Conservation (phyloP, 2,888 invertebrate genomes). For the Cephus rjabovi region DNA sequence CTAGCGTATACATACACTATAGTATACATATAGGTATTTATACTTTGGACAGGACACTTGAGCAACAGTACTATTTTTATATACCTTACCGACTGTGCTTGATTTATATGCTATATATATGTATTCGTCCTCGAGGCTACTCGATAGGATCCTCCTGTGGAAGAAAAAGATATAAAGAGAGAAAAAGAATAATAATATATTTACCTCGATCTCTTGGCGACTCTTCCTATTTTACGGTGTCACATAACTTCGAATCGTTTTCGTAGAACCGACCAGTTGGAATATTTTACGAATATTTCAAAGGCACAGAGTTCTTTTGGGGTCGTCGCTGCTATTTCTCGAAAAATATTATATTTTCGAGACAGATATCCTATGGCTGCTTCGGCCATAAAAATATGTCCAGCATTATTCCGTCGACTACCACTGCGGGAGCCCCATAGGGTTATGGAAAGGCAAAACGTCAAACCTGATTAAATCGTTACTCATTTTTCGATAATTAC, state of each 20-base stretch:
- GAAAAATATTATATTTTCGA: constrained; percentile 13
- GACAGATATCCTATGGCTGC: constrained; percentile 20
- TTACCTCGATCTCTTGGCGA: not conserved
- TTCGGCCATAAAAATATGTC: constrained; percentile 22
- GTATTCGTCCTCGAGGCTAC: not conserved
- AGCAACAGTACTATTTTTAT: not conserved
- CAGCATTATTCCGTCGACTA: constrained; percentile 14
- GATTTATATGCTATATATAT: not conserved
- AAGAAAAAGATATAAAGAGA: not conserved
- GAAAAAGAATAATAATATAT: not conserved
- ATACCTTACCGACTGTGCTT: not conserved
- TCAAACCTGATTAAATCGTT: constrained; percentile 19
- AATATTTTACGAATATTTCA: constrained; percentile 23
- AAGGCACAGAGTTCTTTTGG: not conserved
- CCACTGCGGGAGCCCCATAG: constrained; percentile 9
- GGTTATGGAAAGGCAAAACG: constrained; percentile 15
- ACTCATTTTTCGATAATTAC: constrained; percentile 21
- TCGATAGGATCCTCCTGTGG: not conserved
- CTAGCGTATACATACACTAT: not conserved
- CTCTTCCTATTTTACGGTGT: constrained; percentile 4
- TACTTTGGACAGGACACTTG: not conserved
- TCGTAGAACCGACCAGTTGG: constrained; percentile 4
- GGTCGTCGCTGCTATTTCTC: not conserved
- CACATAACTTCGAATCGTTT: constrained; percentile 3
- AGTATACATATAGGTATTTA: not conserved